A percentile compares a stretch with the other conserved stretches of the same genome.
Evolutionary conservation across 2,113 vertebrate genomes (phyloP).

Genomic region (Macquaria australasica): DNA sequence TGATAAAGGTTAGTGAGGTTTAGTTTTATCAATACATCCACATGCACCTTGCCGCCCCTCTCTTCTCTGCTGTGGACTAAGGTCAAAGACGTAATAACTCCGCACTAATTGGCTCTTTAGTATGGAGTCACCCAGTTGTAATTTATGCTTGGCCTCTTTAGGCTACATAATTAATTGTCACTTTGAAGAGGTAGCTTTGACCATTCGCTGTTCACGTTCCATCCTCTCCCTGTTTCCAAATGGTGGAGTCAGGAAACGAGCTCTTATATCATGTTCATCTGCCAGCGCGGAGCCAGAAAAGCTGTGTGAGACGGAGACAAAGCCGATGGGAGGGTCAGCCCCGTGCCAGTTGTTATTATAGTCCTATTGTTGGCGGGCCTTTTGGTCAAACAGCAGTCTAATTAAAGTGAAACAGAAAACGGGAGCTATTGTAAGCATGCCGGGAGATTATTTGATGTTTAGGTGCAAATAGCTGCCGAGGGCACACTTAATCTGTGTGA

Average conservation of each 20-base stretch:
- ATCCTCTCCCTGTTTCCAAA: constrained; percentile 27
- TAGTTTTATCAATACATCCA: constrained; percentile 36
- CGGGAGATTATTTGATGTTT: constrained; percentile 51
- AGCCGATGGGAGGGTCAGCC: constrained; percentile 49
- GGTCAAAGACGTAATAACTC: constrained; percentile 56
- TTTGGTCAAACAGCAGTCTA: constrained; percentile 58
- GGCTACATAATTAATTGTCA: constrained; percentile 59
- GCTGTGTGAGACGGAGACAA: constrained; percentile 41
- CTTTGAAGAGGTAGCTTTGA: constrained; percentile 57
- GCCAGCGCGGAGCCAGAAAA: constrained; percentile 56
- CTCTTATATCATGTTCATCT: constrained; percentile 69
- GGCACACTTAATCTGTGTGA: constrained; percentile 31
- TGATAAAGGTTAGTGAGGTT: constrained; percentile 65
- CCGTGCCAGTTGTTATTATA: constrained; percentile 61
- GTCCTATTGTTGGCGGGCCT: constrained; percentile 54
- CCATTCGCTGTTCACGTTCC: constrained; percentile 23
- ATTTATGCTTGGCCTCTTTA: constrained; percentile 48
- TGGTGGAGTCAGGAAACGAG: constrained; percentile 53
- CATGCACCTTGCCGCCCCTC: constrained; percentile 4
- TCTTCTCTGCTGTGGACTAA: constrained; percentile 42
- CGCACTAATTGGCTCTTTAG: constrained; percentile 61
- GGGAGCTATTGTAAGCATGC: constrained; percentile 44
- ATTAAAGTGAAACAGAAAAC: constrained; percentile 70
- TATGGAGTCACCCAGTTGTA: constrained; percentile 31
- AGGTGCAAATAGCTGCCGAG: constrained; percentile 33